These are phyloP conservation scores for Busseola fusca DNA, from an alignment of 2,888 invertebrate genomes.

Conservation along the genomic window DNA sequence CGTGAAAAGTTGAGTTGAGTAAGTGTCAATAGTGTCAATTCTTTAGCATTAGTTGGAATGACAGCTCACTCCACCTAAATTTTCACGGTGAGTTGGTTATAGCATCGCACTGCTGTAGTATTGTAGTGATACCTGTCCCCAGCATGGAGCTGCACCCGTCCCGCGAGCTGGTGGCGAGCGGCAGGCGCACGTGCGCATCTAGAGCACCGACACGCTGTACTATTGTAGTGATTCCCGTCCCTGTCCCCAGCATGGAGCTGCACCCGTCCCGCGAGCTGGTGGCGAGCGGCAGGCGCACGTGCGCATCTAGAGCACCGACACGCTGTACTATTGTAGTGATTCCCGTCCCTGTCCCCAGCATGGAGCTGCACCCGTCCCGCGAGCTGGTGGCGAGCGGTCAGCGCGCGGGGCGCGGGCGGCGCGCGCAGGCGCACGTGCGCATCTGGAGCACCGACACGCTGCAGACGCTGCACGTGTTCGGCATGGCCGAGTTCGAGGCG, in stretches of 20 bases:
- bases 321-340: slow-evolving; percentile 67
- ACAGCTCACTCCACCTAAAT: too few species aligned
- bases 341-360: slow-evolving; percentile 86
- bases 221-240: background rate
- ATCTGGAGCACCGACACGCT: slow-evolving; percentile 97
- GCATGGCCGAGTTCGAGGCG: slow-evolving; percentile 96
- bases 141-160: slow-evolving; percentile 97
- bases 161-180: slow-evolving; percentile 96
- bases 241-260: slow-evolving; percentile 92
- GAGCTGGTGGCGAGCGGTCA: slow-evolving; percentile 97
- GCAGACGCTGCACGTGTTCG: slow-evolving; percentile 96
- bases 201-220: slow-evolving; percentile 98
- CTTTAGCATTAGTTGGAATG: too few species aligned
- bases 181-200: slow-evolving; percentile 97
- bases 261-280: slow-evolving; percentile 96
- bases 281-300: slow-evolving; percentile 98
- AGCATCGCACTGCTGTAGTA: too few species aligned
- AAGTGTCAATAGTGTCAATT: too few species aligned
- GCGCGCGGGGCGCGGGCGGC: slow-evolving; percentile 94
- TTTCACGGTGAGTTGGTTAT: too few species aligned
- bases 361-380: slow-evolving; percentile 96
- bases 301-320: slow-evolving; percentile 97
- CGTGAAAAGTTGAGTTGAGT: too few species aligned
- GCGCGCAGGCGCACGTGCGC: slow-evolving; percentile 96
- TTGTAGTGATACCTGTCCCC: background rate